A percentile compares a stretch with the other conserved stretches of the same genome.
These are phyloP conservation scores for Hydriomena furcata DNA, from an alignment of 2,888 invertebrate genomes.

Conservation along the genomic window DNA sequence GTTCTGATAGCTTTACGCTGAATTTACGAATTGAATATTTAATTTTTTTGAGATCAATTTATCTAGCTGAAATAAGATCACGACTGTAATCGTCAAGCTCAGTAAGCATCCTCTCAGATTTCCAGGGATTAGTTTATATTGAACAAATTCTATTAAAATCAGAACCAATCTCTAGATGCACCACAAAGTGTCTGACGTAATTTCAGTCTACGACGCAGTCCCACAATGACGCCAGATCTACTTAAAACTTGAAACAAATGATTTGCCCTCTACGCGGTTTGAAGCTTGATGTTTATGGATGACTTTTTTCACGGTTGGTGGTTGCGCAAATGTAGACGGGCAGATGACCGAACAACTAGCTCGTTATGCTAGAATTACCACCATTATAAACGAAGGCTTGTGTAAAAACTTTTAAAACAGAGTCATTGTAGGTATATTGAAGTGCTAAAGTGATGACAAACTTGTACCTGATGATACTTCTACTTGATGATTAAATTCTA, in stretches of 20 bases:
- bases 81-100: no score
- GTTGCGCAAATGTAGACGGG: slow-evolving; percentile 47
- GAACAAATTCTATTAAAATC: no score
- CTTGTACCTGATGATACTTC: no score
- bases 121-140: no score
- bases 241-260: slow-evolving; percentile 42
- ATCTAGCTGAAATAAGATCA: no score
- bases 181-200: neutral
- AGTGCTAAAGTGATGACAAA: neutral
- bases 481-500: neutral
- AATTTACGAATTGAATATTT: no score
- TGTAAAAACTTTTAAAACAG: slow-evolving; percentile 34
- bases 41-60: no score
- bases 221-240: slow-evolving; percentile 24
- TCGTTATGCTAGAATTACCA: slow-evolving; percentile 44
- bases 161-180: neutral
- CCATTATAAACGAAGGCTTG: slow-evolving; percentile 38
- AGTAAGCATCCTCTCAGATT: no score
- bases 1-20: neutral
- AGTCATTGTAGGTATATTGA: slow-evolving; percentile 13
- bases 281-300: slow-evolving; percentile 50
- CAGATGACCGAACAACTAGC: slow-evolving; percentile 44
- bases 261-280: slow-evolving; percentile 43
- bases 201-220: neutral
- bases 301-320: slow-evolving; percentile 55